Conservation (phyloP, 1,140 invertebrate species). For the Drosophila malerkotliana region DNA sequence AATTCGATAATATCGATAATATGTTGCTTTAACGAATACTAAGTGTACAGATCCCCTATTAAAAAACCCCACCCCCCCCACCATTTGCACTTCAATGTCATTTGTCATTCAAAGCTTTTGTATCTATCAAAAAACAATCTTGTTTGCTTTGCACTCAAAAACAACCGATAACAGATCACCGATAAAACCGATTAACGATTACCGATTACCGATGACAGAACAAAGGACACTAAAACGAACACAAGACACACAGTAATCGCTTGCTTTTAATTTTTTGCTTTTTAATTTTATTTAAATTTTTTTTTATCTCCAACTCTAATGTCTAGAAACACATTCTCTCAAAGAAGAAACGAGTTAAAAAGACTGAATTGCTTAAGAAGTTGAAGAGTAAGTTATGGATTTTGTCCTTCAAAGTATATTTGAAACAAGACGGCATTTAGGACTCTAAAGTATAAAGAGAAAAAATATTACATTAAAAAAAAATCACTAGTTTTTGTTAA, state of each 20-base stretch:
- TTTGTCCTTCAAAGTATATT: conserved; percentile 8
- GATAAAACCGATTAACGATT: conserved; percentile 12
- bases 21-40: conserved; percentile 14
- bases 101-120: conserved; percentile 22
- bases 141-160: conserved; percentile 36
- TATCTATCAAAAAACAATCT: conserved; percentile 7
- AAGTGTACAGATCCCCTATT: conserved; percentile 6
- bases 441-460: not conserved
- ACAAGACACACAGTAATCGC: conserved; percentile 13
- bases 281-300: conserved; percentile 8
- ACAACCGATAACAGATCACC: conserved; percentile 14
- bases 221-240: not conserved
- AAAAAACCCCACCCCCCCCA: not conserved
- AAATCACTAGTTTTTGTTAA: not conserved
- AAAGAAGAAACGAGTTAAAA: conserved; percentile 34
- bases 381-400: conserved; percentile 30
- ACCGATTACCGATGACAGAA: conserved; percentile 3
- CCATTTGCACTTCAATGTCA: conserved; percentile 25
- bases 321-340: conserved; percentile 27
- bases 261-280: not conserved
- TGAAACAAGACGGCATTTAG: conserved; percentile 2
- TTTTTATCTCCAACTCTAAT: conserved; percentile 24
- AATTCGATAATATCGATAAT: conserved; percentile 15
- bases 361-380: conserved; percentile 27
- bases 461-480: not conserved